Percentiles rank a stretch among this genome's conserved stretches.
Evolutionary conservation across 1,140 invertebrate genomes (phyloP).

Genomic region (Cryptotermes secundus): DNA sequence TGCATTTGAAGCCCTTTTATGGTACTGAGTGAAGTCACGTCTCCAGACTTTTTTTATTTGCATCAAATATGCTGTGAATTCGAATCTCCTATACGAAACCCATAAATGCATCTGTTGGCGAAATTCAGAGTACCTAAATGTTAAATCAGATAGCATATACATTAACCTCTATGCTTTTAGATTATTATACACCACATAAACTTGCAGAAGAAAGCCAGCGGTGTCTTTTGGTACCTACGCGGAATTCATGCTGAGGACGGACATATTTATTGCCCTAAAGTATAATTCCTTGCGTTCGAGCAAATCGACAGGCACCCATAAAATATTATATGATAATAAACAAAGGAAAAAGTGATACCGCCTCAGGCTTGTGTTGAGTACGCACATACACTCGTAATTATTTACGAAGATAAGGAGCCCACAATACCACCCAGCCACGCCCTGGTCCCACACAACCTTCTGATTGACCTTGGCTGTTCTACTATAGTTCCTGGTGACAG

Average conservation of each 20-base stretch:
- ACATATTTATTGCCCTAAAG: not conserved
- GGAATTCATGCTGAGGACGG: not conserved
- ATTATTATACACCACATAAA: too few species aligned
- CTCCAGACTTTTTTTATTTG: too few species aligned
- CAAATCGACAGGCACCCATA: not conserved
- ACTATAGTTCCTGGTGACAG: slow-evolving; percentile 4
- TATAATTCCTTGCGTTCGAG: not conserved
- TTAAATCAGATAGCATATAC: too few species aligned
- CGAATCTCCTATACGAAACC: too few species aligned
- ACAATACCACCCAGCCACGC: not conserved
- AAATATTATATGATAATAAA: not conserved
- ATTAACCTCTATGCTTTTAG: too few species aligned
- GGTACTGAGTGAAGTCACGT: too few species aligned
- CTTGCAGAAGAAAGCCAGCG: not conserved
- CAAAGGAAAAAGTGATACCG: not conserved
- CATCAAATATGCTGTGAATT: too few species aligned
- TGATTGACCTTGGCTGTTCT: not conserved
- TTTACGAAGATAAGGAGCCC: not conserved
- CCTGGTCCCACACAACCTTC: not conserved
- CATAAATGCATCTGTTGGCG: too few species aligned
- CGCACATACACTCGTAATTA: not conserved
- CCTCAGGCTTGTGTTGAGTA: not conserved
- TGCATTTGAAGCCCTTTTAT: too few species aligned
- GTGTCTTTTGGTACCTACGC: not conserved
- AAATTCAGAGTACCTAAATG: too few species aligned